phyloP scores from a whole-genome alignment of 2,113 vertebrate species.

The Phaethornis superciliosus region DNA sequence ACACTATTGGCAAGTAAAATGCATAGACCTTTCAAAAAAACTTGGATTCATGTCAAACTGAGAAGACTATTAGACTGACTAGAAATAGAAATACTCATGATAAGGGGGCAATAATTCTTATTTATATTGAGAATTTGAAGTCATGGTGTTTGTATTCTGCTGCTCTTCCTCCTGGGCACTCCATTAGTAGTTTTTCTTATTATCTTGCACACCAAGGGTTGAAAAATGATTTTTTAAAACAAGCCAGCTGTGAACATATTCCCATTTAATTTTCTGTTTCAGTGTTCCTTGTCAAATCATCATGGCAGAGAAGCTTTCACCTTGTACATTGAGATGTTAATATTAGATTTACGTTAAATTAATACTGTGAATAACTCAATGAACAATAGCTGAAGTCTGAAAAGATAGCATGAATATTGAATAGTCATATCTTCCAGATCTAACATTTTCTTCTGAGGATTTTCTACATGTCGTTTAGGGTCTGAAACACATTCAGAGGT shows the following conservation, averaged over 20 bases:
- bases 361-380: background rate
- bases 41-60: background rate
- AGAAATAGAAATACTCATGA: background rate
- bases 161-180: background rate
- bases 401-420: background rate
- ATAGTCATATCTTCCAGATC: background rate
- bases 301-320: background rate
- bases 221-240: background rate
- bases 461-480: background rate
- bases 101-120: background rate
- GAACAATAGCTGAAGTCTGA: background rate
- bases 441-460: background rate
- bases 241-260: background rate
- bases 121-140: background rate
- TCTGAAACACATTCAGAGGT: background rate
- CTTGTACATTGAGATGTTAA: background rate
- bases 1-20: background rate
- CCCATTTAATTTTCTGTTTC: background rate
- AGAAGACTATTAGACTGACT: background rate
- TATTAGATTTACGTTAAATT: background rate
- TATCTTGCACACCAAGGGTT: background rate
- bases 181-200: background rate
- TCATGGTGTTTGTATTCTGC: background rate
- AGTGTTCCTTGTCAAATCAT: background rate
- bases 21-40: background rate